These are phyloP conservation scores for Melolontha melolontha DNA, from an alignment of 2,888 invertebrate species.

Conservation along the genomic window DNA sequence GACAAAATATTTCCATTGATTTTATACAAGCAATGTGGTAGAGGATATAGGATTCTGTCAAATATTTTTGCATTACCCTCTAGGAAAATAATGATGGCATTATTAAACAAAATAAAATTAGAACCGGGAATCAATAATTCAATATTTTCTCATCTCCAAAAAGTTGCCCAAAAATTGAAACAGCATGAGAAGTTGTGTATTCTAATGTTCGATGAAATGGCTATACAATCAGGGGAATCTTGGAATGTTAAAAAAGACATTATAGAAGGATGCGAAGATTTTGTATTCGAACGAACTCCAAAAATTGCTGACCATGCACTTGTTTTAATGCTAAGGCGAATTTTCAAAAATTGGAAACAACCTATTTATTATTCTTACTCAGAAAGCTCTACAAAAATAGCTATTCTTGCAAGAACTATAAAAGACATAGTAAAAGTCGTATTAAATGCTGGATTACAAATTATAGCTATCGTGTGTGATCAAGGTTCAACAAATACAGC, in stretches of 20 bases:
- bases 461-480: conserved; percentile 48
- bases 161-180: conserved; percentile 37
- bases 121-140: conserved; percentile 43
- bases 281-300: background rate
- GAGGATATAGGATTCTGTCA: conserved; percentile 44
- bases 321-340: conserved; percentile 4
- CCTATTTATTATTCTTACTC: conserved; percentile 42
- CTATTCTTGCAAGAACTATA: conserved; percentile 35
- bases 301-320: conserved; percentile 38
- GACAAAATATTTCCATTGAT: conserved; percentile 48
- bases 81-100: conserved; percentile 42
- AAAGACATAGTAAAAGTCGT: conserved; percentile 28
- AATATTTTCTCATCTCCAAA: conserved; percentile 43
- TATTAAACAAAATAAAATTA: conserved; percentile 47
- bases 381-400: conserved; percentile 39
- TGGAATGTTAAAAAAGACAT: conserved; percentile 38
- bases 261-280: conserved; percentile 37
- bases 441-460: conserved; percentile 41
- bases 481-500: conserved; percentile 46
- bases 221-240: conserved; percentile 38
- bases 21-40: conserved; percentile 46
- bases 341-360: conserved; percentile 46
- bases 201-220: conserved; percentile 48
- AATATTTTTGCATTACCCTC: conserved; percentile 47
- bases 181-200: conserved; percentile 33